Evolutionary conservation across 2,113 vertebrate species (phyloP).

Genomic region (Pterocles gutturalis): DNA sequence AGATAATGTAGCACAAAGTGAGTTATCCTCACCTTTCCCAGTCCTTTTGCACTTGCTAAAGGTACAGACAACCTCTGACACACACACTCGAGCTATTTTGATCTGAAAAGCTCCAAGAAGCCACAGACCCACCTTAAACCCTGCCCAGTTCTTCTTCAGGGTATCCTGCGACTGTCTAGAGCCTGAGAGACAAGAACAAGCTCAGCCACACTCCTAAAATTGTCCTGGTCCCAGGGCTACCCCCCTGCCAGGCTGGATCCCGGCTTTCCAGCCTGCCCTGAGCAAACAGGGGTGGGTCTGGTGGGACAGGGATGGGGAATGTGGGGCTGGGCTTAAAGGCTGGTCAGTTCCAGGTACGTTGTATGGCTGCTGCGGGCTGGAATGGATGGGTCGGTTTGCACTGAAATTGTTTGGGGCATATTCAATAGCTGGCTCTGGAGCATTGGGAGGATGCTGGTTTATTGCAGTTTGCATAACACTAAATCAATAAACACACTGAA

Average conservation of each 20-base stretch:
- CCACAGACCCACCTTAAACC: background rate
- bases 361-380: background rate
- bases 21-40: background rate
- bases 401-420: background rate
- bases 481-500: conserved; percentile 34
- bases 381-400: background rate
- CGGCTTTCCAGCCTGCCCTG: background rate
- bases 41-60: background rate
- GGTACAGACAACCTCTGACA: background rate
- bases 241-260: background rate
- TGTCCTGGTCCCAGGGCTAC: background rate
- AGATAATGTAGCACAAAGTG: background rate
- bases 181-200: background rate
- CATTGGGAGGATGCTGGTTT: background rate
- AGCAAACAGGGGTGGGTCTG: background rate
- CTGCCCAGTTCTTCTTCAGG: background rate
- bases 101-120: background rate
- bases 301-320: background rate
- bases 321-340: background rate
- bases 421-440: background rate
- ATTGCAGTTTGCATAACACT: conserved; percentile 41
- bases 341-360: background rate
- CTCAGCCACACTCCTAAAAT: background rate
- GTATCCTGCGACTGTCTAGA: background rate
- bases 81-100: background rate